Evolutionary conservation across 2,113 vertebrate species (phyloP).

Genomic region (Ptychochromis oligacanthus): DNA sequence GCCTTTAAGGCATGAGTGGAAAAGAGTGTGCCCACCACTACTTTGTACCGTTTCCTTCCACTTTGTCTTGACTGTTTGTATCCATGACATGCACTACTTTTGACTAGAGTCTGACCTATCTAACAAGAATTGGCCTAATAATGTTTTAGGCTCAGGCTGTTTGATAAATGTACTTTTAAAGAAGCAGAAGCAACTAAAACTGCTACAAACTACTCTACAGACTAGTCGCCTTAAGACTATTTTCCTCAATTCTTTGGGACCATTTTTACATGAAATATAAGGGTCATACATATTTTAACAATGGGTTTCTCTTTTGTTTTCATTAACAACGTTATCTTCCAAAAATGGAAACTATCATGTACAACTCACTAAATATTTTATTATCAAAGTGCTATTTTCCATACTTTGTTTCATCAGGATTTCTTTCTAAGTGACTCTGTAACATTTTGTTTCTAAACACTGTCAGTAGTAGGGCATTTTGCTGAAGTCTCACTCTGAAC

Average conservation of each 20-base stretch:
- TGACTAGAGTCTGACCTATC: not conserved
- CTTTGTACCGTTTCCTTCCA: not conserved
- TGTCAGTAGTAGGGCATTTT: slow-evolving; percentile 1
- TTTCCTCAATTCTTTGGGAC: not conserved
- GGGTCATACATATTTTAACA: slow-evolving; percentile 33
- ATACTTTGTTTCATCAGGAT: not conserved
- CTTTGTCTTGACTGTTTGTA: not conserved
- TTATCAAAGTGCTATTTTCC: not conserved
- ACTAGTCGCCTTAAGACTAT: not conserved
- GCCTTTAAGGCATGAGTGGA: not conserved
- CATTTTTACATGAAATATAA: not conserved
- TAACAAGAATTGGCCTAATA: not conserved
- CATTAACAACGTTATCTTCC: slow-evolving; percentile 25
- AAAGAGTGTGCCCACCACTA: not conserved
- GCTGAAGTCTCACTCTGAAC: slow-evolving; percentile 3
- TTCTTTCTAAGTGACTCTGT: not conserved
- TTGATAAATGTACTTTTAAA: not conserved
- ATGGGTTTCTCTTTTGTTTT: not conserved
- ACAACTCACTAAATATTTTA: slow-evolving; percentile 13
- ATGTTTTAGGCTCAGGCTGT: not conserved
- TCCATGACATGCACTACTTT: slow-evolving; percentile 35
- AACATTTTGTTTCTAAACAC: slow-evolving; percentile 12
- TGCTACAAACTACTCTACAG: not conserved
- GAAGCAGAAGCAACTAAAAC: not conserved
- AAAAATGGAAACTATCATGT: slow-evolving; percentile 2